Conservation (phyloP, 2,113 vertebrate species). For the Chloebia gouldiae region DNA sequence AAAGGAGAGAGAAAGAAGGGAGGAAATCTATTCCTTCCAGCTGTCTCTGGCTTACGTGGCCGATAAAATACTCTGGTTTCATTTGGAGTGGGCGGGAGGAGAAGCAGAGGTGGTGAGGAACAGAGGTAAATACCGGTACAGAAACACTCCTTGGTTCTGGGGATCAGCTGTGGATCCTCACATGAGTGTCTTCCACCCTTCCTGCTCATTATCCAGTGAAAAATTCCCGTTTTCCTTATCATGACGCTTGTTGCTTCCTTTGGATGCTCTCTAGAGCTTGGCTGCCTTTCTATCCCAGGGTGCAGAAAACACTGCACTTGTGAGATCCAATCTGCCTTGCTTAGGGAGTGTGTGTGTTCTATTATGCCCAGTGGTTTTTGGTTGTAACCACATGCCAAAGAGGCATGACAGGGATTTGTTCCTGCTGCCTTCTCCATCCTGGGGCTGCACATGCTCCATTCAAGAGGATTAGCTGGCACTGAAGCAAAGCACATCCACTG, state of each 20-base stretch:
- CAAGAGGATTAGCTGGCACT: background rate
- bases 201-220: background rate
- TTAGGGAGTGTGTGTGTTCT: background rate
- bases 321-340: background rate
- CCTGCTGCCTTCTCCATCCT: background rate
- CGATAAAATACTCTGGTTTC: background rate
- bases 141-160: fast-evolving
- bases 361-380: background rate
- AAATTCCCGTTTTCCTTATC: background rate
- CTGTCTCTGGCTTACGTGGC: background rate
- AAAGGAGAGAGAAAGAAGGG: background rate
- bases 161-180: background rate
- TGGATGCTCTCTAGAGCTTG: background rate
- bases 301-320: background rate
- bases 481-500: background rate
- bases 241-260: fast-evolving
- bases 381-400: background rate
- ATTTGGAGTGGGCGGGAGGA: background rate
- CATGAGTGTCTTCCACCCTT: background rate
- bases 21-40: constrained; percentile 22
- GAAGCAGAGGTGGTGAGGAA: background rate
- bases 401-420: background rate
- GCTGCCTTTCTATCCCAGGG: background rate
- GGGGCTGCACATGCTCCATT: background rate
- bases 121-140: background rate